A percentile compares a stretch with the other conserved stretches of the same genome.
Conservation (phyloP, 37 sponge, comb jelly and placozoan genomes). For the Dysidea cf. avara region DNA sequence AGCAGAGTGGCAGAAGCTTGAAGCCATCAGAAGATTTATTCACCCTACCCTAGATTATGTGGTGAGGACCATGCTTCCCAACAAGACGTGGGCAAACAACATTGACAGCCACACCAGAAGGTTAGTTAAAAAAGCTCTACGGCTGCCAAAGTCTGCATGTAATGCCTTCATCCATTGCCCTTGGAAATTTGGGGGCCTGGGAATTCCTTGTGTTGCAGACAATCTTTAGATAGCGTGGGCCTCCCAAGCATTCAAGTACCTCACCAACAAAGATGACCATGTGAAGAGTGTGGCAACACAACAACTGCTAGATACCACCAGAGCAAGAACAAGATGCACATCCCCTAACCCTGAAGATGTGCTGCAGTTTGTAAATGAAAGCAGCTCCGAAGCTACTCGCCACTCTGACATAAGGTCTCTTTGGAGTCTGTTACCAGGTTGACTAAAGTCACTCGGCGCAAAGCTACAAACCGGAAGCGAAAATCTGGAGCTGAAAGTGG, state of each 20-base stretch:
- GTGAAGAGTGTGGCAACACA: slow-evolving; percentile 1
- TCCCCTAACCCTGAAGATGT: neutral
- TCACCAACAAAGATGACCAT: neutral
- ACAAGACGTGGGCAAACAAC: neutral
- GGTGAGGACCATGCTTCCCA: neutral
- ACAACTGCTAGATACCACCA: neutral
- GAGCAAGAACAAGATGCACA: neutral
- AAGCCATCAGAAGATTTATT: slow-evolving; percentile 6
- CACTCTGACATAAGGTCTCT: slow-evolving; percentile 1
- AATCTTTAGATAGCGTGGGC: no score
- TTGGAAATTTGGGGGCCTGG: no score
- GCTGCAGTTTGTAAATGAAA: neutral
- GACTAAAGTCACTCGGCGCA: no score
- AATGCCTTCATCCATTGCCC: neutral
- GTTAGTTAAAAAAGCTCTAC: neutral
- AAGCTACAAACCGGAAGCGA: no score
- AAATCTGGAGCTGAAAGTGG: no score
- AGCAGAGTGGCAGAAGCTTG: slow-evolving; percentile 18
- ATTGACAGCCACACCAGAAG: neutral
- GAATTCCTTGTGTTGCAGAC: no score
- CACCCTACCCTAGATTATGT: neutral
- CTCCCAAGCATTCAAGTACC: neutral
- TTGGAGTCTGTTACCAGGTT: no score
- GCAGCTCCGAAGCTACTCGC: neutral
- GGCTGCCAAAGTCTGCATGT: neutral